Base-by-base conservation (phyloP, 2,797 vertebrate genomes). In the Pipistrellus nathusii region DNA sequence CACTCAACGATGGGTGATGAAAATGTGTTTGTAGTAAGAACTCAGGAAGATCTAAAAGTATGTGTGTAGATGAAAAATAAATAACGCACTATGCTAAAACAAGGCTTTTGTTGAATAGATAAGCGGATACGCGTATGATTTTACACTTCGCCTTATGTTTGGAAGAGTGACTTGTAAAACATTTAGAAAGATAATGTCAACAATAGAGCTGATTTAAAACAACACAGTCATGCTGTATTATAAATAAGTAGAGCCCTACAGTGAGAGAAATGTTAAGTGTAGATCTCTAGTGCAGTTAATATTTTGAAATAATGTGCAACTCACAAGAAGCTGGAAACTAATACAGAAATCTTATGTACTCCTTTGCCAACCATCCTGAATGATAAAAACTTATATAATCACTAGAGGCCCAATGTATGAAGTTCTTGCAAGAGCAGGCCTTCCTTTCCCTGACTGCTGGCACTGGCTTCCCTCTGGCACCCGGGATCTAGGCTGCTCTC, bases 1-100 rank as follows among this genome's bases (percentile, higher is more conserved):
- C 89, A 97, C 88, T 96, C 97, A 83, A 95, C 4, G 62, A 64
- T n/a, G 91, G 96, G 86, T 85, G 93, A 92, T 91, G 57, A 95
- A 97, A 75, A 23, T 68, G 38, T 8, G 3, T 90, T 53, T 46
- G 11, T 64, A 14, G 8, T 93, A 87, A 93, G 78, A 95, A 23
- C 8, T 85, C 38, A n/a, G 23, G 25, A 64, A n/a, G 80, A 92
- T 76, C 35, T 91, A 21, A 71, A 71, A 95, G 68, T 2, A 77
- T 23, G 35, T 88, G 48, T 81, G 44, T 55, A 57, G 10, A 9
- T 90, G 48, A 71, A 87, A 95, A 62, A 66, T 20, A 46, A 95
- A 93, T 46, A 95, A 4, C 41, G 3, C 2, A 85, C 18, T 30
- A 80, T 96, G 5, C n/a, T 48, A 84, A 96, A 92, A 72, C 8